These are phyloP conservation scores for Amia ocellicauda DNA, from an alignment of 2,113 vertebrate species.

Conservation along the genomic window DNA sequence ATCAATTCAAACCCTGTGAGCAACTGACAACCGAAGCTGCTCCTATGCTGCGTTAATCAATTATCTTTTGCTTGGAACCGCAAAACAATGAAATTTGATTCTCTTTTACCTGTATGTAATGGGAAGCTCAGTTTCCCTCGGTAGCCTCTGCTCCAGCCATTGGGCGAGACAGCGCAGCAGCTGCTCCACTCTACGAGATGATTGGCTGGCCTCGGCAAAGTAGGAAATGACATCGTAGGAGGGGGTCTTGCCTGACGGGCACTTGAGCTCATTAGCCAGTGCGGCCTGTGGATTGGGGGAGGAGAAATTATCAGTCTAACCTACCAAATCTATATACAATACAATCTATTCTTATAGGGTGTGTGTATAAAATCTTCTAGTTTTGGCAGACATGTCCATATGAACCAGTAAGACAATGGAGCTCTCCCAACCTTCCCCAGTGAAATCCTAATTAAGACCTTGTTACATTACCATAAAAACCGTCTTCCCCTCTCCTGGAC, in stretches of 20 bases:
- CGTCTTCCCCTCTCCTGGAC: conserved; percentile 76
- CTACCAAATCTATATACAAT: too few species aligned
- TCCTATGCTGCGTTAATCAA: too few species aligned
- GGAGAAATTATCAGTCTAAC: background rate
- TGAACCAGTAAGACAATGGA: too few species aligned
- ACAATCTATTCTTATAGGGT: background rate
- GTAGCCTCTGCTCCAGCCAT: conserved; percentile 51
- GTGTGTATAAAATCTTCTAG: background rate
- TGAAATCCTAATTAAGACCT: too few species aligned
- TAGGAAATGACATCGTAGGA: conserved; percentile 68
- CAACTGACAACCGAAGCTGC: too few species aligned
- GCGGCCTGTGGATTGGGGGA: conserved; percentile 50
- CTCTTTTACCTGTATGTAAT: conserved; percentile 62
- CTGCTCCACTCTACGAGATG: conserved; percentile 61
- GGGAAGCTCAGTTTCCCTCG: conserved; percentile 38
- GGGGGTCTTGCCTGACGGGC: conserved; percentile 30
- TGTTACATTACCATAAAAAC: conserved; percentile 71
- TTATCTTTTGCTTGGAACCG: too few species aligned
- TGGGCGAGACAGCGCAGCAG: conserved; percentile 66
- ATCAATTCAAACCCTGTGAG: too few species aligned
- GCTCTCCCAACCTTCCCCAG: too few species aligned
- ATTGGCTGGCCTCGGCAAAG: conserved; percentile 71
- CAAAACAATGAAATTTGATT: background rate
- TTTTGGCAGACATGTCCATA: too few species aligned
- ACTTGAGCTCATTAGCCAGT: conserved; percentile 52